A percentile compares a stretch with the other conserved stretches of the same genome.
phyloP scores from a whole-genome alignment of 2,113 vertebrate species.

The Tonatia bakeri region DNA sequence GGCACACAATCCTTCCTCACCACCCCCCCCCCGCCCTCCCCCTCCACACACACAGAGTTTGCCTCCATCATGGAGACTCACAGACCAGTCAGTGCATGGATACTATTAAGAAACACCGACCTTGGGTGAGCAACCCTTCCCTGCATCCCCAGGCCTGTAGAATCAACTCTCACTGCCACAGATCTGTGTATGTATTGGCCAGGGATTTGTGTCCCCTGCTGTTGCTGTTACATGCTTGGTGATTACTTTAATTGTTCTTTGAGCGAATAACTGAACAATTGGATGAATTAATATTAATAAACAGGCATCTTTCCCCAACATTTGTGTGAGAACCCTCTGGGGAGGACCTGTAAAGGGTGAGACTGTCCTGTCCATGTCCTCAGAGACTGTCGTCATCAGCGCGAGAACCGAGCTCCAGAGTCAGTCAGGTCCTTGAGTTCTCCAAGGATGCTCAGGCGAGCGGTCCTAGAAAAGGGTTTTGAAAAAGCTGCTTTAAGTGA shows the following conservation, averaged over 20 bases:
- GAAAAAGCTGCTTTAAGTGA: not conserved
- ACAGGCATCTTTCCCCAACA: not conserved
- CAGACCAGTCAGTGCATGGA: not conserved
- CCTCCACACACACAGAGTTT: not conserved
- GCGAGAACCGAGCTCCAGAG: not conserved
- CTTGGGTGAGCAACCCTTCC: not conserved
- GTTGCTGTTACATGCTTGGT: not conserved
- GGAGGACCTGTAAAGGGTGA: not conserved
- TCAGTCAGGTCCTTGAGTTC: not conserved
- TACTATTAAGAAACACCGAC: not conserved
- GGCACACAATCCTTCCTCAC: not conserved
- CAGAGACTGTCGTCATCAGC: not conserved
- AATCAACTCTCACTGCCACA: not conserved
- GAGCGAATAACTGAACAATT: not conserved
- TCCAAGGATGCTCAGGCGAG: not conserved
- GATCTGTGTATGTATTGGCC: not conserved
- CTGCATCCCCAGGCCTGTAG: not conserved
- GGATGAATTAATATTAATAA: not conserved
- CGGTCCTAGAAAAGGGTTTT: not conserved
- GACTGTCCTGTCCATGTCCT: not conserved
- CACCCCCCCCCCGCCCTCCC: too few relatives aligned
- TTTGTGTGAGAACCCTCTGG: not conserved
- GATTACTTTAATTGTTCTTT: not conserved
- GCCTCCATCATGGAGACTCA: not conserved
- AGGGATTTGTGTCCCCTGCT: not conserved